These are phyloP conservation scores for Arizona elegans DNA, from an alignment of 2,113 vertebrate genomes.

Conservation along the genomic window DNA sequence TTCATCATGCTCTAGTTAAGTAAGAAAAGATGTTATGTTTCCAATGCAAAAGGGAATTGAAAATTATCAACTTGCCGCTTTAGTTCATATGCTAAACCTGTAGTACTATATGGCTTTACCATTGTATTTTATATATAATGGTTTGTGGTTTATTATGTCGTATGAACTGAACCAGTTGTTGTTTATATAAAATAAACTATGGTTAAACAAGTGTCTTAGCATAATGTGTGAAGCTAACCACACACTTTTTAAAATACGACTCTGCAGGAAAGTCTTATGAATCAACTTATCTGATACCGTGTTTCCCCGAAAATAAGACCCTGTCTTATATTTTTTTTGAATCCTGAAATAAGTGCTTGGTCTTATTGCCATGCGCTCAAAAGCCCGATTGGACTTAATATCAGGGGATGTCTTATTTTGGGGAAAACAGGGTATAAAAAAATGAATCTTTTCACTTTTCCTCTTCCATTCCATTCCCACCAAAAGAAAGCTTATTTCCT, in stretches of 20 bases:
- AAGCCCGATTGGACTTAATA: no score
- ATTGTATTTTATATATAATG: neutral
- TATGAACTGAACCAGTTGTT: neutral
- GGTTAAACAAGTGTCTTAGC: neutral
- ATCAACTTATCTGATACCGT: neutral
- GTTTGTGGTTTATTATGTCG: neutral
- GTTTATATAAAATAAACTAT: neutral
- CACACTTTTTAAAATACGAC: neutral
- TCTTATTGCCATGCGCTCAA: no score
- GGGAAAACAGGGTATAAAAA: neutral
- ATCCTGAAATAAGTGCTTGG: no score
- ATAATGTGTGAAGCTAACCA: neutral
- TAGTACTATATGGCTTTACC: neutral
- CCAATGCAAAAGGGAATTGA: neutral
- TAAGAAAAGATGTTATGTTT: neutral
- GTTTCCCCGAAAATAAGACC: no score
- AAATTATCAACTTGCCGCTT: neutral
- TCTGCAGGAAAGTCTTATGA: neutral
- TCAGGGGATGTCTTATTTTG: no score
- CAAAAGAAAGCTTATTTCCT: neutral
- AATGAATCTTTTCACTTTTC: neutral
- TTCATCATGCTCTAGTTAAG: neutral
- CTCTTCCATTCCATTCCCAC: neutral
- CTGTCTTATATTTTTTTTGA: no score
- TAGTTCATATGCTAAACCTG: neutral